Evolutionary conservation across 2,797 vertebrate genomes (phyloP).

Genomic region (Odontamblyopus lacepedii): DNA sequence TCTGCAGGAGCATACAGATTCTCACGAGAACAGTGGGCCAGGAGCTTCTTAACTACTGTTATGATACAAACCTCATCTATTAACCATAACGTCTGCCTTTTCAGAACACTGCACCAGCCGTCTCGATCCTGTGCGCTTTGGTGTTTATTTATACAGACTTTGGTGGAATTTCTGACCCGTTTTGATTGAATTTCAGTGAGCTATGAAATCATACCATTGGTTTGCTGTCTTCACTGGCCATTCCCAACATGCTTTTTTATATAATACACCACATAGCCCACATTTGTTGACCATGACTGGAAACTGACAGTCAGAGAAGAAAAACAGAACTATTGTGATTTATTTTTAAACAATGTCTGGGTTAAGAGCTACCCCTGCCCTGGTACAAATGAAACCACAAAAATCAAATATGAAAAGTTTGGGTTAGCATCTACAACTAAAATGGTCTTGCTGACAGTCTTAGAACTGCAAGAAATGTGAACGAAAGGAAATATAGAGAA

Average conservation of each 20-base stretch:
- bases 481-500: neutral
- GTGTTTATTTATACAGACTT: slow-evolving; percentile 24
- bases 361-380: slow-evolving; percentile 3
- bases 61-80: slow-evolving; percentile 47
- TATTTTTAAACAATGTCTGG: slow-evolving; percentile 10
- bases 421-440: neutral
- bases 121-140: slow-evolving; percentile 26
- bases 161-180: slow-evolving; percentile 35
- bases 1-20: slow-evolving; percentile 14
- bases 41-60: slow-evolving; percentile 33
- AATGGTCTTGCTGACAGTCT: neutral
- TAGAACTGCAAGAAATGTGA: neutral
- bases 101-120: slow-evolving; percentile 34
- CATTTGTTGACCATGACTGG: slow-evolving; percentile 51
- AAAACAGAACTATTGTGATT: slow-evolving; percentile 30
- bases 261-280: slow-evolving; percentile 42
- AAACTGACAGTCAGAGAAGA: slow-evolving; percentile 52
- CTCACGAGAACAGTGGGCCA: slow-evolving; percentile 29
- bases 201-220: slow-evolving; percentile 60
- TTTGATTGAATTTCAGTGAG: slow-evolving; percentile 52
- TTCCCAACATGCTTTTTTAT: slow-evolving; percentile 49
- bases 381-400: slow-evolving; percentile 8
- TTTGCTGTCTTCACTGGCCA: slow-evolving; percentile 45
- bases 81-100: slow-evolving; percentile 48
- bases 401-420: slow-evolving; percentile 8